Base-by-base conservation (phyloP, 2,888 invertebrate genomes). In the Drosophila pseudotakahashii region DNA sequence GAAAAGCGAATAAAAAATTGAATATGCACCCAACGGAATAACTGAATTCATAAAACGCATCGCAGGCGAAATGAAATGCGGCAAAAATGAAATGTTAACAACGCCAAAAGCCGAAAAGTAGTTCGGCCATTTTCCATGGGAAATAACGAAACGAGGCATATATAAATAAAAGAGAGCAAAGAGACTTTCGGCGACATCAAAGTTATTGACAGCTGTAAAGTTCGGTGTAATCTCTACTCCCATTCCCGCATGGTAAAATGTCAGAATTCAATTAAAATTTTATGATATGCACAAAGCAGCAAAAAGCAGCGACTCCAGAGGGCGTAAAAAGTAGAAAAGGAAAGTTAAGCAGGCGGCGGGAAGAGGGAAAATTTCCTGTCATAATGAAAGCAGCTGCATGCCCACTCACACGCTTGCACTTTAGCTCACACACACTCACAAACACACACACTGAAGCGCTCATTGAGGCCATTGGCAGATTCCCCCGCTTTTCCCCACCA, bases 261-360 rank as follows among this genome's bases (percentile, higher is more conserved):
- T 64, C 71, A 75, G 88, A 85, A 85, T 88, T 82, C 88, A 88
- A 84, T 84, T 84, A 84, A 84, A 84, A 82, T 79, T 79, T 76
- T 73, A 83, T 80, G 83, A 75, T 79, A 74, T 78, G 77, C 79
- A 78, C 78, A 86, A 81, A 81, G 82, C 73, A 75, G 50, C 66
- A 82, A 53, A 71, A 70, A 45, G 53, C 73, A 55, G 50, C 71
- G 67, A 71, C 78, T 80, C 37, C 11, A 37, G 53, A 32, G 39
- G 36, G 45, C 19, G 26, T 44, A 45, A 39, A 57, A 39, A 66
- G 73, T 62, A 81, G 62, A 61, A 63, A 63, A 63, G 48, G 62
- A 63, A 63, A 63, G 62, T 61, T 48, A 41, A 41, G 62, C 61
- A 36, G 45, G 30, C 36, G 36, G 16, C 19, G 30, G 39, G 51